phyloP scores from a whole-genome alignment of 2,797 vertebrate genomes.

The Anableps anableps region DNA sequence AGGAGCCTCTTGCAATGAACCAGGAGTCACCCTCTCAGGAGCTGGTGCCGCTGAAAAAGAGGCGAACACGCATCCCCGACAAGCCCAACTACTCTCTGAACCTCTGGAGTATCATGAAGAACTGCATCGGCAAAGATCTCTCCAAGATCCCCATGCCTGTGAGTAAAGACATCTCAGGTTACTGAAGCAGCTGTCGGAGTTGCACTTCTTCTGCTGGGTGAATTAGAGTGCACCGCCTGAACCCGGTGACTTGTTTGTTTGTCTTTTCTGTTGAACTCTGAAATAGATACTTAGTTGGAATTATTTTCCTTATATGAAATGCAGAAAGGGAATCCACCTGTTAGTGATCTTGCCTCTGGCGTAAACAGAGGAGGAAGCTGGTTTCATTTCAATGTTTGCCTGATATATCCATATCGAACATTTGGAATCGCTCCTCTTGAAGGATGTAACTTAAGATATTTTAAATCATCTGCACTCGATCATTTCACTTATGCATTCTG shows the following conservation, averaged over 20 bases:
- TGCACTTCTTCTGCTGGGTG: neutral
- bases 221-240: too few relatives aligned
- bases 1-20: constrained; percentile 79
- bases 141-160: constrained; percentile 98
- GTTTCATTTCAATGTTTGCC: neutral
- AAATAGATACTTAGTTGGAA: too few relatives aligned
- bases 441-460: neutral
- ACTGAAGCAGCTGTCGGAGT: neutral
- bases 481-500: neutral
- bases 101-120: constrained; percentile 99
- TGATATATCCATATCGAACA: neutral
- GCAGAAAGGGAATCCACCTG: neutral
- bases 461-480: neutral
- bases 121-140: constrained; percentile 96
- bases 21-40: constrained; percentile 83
- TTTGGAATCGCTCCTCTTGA: neutral
- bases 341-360: neutral
- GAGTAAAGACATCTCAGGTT: constrained; percentile 35
- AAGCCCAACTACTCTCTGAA: constrained; percentile 98
- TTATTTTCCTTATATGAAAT: neutral
- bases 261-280: too few relatives aligned
- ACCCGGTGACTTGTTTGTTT: too few relatives aligned
- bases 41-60: constrained; percentile 85
- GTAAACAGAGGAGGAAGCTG: neutral
- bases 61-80: constrained; percentile 89